Evolutionary conservation across 2,888 invertebrate species (phyloP).

Genomic region (Lepidochitona cinerea): DNA sequence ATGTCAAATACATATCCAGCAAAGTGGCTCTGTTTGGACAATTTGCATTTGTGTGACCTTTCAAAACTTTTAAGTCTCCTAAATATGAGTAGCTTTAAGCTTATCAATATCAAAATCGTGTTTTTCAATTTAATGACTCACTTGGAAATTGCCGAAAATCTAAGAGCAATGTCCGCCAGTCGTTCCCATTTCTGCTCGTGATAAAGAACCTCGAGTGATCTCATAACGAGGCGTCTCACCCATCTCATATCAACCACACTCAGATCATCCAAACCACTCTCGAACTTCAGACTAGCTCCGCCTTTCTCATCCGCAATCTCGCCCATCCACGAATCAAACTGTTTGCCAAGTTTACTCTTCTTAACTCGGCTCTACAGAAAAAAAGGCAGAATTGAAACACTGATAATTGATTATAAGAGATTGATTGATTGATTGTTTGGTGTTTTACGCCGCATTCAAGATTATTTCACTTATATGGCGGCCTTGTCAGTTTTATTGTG

Average conservation of each 20-base stretch:
- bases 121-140: too few relatives aligned
- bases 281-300: conserved; percentile 67
- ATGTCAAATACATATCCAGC: too few relatives aligned
- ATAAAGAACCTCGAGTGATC: conserved; percentile 64
- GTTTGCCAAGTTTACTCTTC: conserved; percentile 41
- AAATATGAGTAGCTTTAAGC: too few relatives aligned
- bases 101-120: too few relatives aligned
- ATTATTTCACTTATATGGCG: too few relatives aligned
- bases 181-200: conserved; percentile 69
- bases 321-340: conserved; percentile 61
- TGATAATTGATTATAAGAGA: too few relatives aligned
- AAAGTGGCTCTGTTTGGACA: too few relatives aligned
- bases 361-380: conserved; percentile 45
- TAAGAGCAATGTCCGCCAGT: conserved; percentile 66
- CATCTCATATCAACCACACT: conserved; percentile 60
- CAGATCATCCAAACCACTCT: conserved; percentile 63
- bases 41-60: too few relatives aligned
- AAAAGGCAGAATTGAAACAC: neutral
- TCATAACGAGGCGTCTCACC: conserved; percentile 55
- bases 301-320: conserved; percentile 55
- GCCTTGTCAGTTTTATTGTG: too few relatives aligned
- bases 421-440: too few relatives aligned
- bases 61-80: too few relatives aligned
- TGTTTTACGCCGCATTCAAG: too few relatives aligned
- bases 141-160: conserved; percentile 68